Conservation (phyloP, 1,140 invertebrate genomes). For the Ostrea edulis region DNA sequence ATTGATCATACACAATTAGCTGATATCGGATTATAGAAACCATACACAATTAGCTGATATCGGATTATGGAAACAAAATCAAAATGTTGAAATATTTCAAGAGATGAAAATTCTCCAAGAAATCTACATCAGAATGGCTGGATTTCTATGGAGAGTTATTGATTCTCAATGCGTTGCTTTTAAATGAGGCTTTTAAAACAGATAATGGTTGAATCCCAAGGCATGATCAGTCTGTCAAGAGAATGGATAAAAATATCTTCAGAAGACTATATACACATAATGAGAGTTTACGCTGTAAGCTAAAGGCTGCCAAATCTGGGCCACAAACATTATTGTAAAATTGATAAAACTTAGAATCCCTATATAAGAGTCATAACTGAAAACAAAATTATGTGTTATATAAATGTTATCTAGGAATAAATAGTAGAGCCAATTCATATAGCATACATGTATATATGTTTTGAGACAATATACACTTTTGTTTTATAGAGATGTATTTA, state of each 20-base stretch:
- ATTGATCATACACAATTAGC: background rate
- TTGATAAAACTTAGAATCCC: background rate
- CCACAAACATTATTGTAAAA: background rate
- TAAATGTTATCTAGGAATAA: too few relatives aligned
- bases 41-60: background rate
- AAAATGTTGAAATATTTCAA: background rate
- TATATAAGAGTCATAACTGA: too few relatives aligned
- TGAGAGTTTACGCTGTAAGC: too few relatives aligned
- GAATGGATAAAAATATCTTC: background rate
- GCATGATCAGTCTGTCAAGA: background rate
- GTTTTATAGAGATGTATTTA: too few relatives aligned
- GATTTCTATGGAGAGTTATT: background rate
- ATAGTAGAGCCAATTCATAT: too few relatives aligned
- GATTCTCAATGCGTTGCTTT: background rate
- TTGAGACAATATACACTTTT: too few relatives aligned
- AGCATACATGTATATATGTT: too few relatives aligned
- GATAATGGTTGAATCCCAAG: background rate
- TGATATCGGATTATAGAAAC: background rate
- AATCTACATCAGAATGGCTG: background rate
- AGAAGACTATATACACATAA: background rate
- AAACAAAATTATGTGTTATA: too few relatives aligned
- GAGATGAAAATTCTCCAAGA: background rate
- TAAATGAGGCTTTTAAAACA: conserved; percentile 3
- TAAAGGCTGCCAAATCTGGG: too few relatives aligned
- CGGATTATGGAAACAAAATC: background rate